Conservation (phyloP, 1,140 invertebrate genomes). For the Macrocentrus cingulum region DNA sequence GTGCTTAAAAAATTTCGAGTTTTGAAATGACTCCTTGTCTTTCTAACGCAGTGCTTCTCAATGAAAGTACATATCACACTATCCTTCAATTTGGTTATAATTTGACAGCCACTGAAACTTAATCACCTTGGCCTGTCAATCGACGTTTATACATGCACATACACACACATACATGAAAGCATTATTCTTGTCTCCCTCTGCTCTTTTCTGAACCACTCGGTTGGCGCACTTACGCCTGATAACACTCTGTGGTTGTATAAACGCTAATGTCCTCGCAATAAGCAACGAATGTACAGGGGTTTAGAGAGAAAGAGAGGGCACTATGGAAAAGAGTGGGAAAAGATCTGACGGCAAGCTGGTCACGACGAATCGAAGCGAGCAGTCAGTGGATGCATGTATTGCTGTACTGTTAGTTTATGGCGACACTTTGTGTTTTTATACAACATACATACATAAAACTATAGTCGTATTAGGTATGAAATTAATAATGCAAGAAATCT, state of each 20-base stretch:
- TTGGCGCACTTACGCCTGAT: slow-evolving; percentile 13
- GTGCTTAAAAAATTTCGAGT: no score
- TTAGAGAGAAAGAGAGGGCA: slow-evolving; percentile 4
- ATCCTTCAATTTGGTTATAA: slow-evolving; percentile 14
- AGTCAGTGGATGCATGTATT: slow-evolving; percentile 23
- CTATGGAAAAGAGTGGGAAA: slow-evolving; percentile 30
- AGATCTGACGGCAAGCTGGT: slow-evolving; percentile 10
- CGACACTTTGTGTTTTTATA: background rate
- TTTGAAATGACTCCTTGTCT: no score
- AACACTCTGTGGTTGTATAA: slow-evolving; percentile 22
- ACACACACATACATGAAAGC: slow-evolving; percentile 8
- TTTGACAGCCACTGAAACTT: slow-evolving; percentile 33
- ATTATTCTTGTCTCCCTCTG: background rate
- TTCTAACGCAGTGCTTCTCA: slow-evolving; percentile 1
- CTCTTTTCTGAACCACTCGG: background rate
- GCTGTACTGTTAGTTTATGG: slow-evolving; percentile 8
- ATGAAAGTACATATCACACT: background rate
- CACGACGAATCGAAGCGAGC: slow-evolving; percentile 16
- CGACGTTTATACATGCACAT: slow-evolving; percentile 17
- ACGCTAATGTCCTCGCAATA: slow-evolving; percentile 13
- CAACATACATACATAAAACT: no score
- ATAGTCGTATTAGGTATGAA: no score
- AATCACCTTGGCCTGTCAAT: slow-evolving; percentile 48
- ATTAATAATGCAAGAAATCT: no score
- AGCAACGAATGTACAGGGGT: slow-evolving; percentile 21